Evolutionary conservation across 2,113 vertebrate genomes (phyloP).

Genomic region (Colaptes auratus): DNA sequence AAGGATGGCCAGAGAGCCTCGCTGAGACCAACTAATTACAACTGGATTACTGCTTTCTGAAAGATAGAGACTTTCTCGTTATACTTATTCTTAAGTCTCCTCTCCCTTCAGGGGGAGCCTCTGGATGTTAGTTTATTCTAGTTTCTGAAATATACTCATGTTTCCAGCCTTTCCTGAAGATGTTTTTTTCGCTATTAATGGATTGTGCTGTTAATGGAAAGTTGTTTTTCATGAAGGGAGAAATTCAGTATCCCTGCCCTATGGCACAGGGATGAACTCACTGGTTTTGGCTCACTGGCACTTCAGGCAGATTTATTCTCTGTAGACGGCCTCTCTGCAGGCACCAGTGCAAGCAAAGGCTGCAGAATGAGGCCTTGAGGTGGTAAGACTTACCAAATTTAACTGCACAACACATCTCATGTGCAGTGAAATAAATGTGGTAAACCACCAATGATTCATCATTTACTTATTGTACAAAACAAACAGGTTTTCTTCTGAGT

Average conservation of each 20-base stretch:
- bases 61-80: background rate
- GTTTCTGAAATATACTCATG: conserved; percentile 25
- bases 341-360: background rate
- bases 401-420: conserved; percentile 1
- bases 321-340: background rate
- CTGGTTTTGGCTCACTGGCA: background rate
- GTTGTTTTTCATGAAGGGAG: background rate
- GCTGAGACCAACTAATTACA: background rate
- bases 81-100: conserved; percentile 19
- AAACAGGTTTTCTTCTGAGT: conserved; percentile 59
- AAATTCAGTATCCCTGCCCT: background rate
- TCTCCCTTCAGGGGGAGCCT: conserved; percentile 13
- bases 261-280: background rate
- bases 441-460: conserved; percentile 51
- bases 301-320: background rate
- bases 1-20: background rate
- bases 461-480: conserved; percentile 31
- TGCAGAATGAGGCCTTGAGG: background rate
- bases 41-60: background rate
- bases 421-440: conserved; percentile 45
- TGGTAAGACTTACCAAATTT: conserved; percentile 12
- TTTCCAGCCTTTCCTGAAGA: conserved; percentile 8
- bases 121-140: background rate
- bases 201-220: background rate
- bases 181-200: background rate